phyloP scores from a whole-genome alignment of 2,113 vertebrate species.

The Taurulus bubalis region DNA sequence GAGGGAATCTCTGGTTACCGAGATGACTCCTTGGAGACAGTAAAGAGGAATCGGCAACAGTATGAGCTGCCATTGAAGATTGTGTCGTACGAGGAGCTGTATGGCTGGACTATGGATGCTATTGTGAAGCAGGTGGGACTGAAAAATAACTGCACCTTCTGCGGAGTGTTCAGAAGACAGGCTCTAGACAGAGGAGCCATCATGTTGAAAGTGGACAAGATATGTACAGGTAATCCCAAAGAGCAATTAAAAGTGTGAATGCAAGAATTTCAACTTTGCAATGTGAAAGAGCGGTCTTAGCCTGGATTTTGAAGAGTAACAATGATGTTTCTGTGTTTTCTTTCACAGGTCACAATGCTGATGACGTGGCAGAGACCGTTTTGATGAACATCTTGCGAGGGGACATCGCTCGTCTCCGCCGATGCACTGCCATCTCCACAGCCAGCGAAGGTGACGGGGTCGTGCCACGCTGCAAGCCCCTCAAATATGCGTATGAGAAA shows the following conservation, averaged over 20 bases:
- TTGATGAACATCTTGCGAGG: slow-evolving; percentile 93
- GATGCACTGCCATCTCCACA: slow-evolving; percentile 85
- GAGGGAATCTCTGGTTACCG: slow-evolving; percentile 92
- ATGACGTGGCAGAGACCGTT: slow-evolving; percentile 91
- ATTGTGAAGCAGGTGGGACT: slow-evolving; percentile 87
- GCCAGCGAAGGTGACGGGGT: slow-evolving; percentile 84
- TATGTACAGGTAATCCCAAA: slow-evolving; percentile 86
- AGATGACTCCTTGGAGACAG: slow-evolving; percentile 89
- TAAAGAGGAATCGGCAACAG: slow-evolving; percentile 86
- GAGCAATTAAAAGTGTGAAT: not conserved
- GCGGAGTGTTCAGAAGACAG: slow-evolving; percentile 90
- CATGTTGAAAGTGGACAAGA: slow-evolving; percentile 89
- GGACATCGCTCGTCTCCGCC: slow-evolving; percentile 86
- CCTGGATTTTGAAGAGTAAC: not conserved
- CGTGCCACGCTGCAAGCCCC: slow-evolving; percentile 90
- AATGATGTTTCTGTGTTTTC: not conserved
- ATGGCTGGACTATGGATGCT: slow-evolving; percentile 93
- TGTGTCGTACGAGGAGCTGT: slow-evolving; percentile 89
- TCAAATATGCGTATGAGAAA: slow-evolving; percentile 93
- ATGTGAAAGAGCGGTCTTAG: not conserved
- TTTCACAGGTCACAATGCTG: slow-evolving; percentile 89
- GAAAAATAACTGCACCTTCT: slow-evolving; percentile 93
- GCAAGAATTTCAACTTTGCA: not conserved
- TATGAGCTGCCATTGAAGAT: slow-evolving; percentile 89
- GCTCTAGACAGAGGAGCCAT: slow-evolving; percentile 89